Percentiles rank a stretch among this genome's conserved stretches.
Evolutionary conservation across 2,888 invertebrate genomes (phyloP).

Genomic region (Lasioglossum leucozonium): DNA sequence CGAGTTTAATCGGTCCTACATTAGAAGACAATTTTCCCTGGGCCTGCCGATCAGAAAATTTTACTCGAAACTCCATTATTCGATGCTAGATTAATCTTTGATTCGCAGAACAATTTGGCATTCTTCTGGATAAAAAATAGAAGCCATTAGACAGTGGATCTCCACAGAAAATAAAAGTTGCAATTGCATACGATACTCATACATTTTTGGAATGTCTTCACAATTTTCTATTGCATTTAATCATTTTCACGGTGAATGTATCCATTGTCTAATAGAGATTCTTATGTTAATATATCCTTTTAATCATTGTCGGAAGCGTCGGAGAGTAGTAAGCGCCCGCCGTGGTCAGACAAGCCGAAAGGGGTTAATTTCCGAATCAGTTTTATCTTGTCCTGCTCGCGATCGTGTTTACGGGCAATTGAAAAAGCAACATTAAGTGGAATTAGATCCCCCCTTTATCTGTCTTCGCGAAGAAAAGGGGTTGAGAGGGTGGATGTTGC

Average conservation of each 20-base stretch:
- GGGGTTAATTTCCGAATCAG: slow-evolving; percentile 14
- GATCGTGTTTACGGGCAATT: slow-evolving; percentile 10
- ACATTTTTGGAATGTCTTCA: too few species aligned
- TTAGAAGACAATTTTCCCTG: slow-evolving; percentile 13
- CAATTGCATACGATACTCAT: too few species aligned
- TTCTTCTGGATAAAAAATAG: too few species aligned
- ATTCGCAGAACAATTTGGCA: not conserved
- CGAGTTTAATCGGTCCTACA: slow-evolving; percentile 76
- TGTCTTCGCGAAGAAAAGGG: slow-evolving; percentile 22
- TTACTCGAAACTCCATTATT: not conserved
- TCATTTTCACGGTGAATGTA: too few species aligned
- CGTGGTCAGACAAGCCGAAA: not conserved
- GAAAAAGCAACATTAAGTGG: slow-evolving; percentile 32
- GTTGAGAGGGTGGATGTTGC: slow-evolving; percentile 44
- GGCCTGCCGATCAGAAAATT: not conserved
- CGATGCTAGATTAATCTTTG: not conserved
- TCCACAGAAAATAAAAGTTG: too few species aligned
- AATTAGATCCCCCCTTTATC: slow-evolving; percentile 35
- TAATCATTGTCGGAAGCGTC: too few species aligned
- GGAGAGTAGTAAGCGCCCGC: not conserved
- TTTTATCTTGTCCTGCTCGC: not conserved
- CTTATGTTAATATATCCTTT: too few species aligned
- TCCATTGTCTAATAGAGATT: too few species aligned
- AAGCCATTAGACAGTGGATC: too few species aligned
- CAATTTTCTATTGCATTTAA: too few species aligned